Evolutionary conservation across 2,888 invertebrate genomes (phyloP).

Genomic region (Erynnis tages): DNA sequence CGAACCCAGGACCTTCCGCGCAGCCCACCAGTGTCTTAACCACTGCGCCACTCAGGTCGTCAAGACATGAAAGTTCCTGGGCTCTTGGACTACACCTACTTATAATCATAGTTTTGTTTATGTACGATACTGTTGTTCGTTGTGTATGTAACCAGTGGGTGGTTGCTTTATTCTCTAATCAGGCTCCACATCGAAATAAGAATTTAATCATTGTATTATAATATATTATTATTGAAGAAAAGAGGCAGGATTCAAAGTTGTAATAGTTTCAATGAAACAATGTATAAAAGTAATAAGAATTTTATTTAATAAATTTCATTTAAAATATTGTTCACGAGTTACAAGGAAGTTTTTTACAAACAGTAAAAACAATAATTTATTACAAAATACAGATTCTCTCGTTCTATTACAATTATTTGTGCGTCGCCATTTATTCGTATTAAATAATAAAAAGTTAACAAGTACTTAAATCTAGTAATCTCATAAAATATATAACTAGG

Average conservation of each 20-base stretch:
- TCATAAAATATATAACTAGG: conserved; percentile 66
- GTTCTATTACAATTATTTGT: conserved; percentile 60
- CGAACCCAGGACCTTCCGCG: too few relatives aligned
- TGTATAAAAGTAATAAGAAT: conserved; percentile 49
- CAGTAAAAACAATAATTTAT: conserved; percentile 75
- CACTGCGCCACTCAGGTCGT: too few relatives aligned
- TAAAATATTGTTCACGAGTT: conserved; percentile 67
- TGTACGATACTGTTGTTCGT: too few relatives aligned
- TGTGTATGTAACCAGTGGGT: too few relatives aligned
- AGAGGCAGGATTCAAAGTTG: too few relatives aligned
- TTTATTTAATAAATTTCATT: conserved; percentile 68
- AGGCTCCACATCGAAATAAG: neutral
- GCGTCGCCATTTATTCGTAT: conserved; percentile 49
- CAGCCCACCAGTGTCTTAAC: too few relatives aligned
- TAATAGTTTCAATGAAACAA: conserved; percentile 21
- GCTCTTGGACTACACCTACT: too few relatives aligned
- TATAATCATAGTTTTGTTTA: too few relatives aligned
- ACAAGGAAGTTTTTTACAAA: conserved; percentile 51
- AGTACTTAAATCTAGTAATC: conserved; percentile 68
- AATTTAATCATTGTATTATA: too few relatives aligned
- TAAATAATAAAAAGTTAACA: conserved; percentile 71
- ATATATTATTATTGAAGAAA: too few relatives aligned
- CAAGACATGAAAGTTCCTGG: too few relatives aligned
- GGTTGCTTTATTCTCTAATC: too few relatives aligned
- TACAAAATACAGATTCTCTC: conserved; percentile 61